Conservation (phyloP, 2,797 vertebrate genomes). For the Cuniculus paca region DNA sequence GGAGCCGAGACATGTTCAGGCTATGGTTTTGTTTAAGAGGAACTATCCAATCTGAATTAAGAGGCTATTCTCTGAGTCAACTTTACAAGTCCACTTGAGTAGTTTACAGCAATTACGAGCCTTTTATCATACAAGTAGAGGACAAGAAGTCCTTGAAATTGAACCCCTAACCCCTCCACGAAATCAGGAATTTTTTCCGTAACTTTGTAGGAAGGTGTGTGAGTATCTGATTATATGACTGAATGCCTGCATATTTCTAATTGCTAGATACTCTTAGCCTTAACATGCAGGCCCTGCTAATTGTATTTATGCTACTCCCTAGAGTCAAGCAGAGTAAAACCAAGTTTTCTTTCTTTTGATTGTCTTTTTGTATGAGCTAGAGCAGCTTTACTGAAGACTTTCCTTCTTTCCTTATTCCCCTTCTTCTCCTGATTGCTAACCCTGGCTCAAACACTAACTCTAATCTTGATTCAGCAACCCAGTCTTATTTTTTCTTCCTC, state of each 20-base stretch:
- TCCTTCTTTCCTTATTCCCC: background rate
- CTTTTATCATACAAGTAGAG: background rate
- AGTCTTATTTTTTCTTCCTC: background rate
- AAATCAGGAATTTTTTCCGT: background rate
- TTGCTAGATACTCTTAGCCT: background rate
- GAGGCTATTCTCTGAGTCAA: background rate
- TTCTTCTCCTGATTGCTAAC: background rate
- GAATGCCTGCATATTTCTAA: background rate
- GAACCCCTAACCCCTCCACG: too few species aligned
- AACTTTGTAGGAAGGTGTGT: background rate
- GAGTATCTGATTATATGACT: background rate
- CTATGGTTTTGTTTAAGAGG: background rate
- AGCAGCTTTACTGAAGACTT: background rate
- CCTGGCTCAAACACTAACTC: background rate
- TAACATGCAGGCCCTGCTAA: background rate
- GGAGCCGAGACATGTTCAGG: background rate
- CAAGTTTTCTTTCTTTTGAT: background rate
- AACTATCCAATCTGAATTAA: background rate
- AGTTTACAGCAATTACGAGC: background rate
- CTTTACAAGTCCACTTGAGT: background rate
- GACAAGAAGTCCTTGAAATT: background rate
- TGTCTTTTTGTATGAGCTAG: background rate
- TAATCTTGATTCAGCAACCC: background rate
- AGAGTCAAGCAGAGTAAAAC: background rate
- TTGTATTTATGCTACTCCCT: background rate